Evolutionary conservation across 2,113 vertebrate species (phyloP).

Genomic region (Anas platyrhynchos): DNA sequence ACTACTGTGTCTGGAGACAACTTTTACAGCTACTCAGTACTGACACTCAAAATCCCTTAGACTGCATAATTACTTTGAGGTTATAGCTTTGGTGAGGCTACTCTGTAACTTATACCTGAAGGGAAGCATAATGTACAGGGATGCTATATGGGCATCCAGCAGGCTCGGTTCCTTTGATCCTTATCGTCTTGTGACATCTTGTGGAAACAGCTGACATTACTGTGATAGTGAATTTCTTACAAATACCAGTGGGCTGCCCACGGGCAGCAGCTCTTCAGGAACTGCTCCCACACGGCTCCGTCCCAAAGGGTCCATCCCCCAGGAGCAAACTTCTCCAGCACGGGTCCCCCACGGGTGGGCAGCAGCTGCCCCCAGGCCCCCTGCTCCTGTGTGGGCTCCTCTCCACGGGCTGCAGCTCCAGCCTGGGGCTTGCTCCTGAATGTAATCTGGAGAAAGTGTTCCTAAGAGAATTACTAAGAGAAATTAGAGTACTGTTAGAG

Average conservation of each 20-base stretch:
- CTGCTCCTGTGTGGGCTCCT: too few relatives aligned
- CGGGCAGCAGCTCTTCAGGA: too few relatives aligned
- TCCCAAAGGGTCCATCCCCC: too few relatives aligned
- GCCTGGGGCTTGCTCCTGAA: background rate
- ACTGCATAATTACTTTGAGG: background rate
- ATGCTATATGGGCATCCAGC: background rate
- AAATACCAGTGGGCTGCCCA: background rate
- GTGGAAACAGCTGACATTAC: slow-evolving; percentile 33
- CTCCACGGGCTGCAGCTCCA: too few relatives aligned
- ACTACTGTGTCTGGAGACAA: background rate
- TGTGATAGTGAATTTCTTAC: background rate
- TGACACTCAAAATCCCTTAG: background rate
- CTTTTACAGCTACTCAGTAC: background rate
- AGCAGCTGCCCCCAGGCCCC: too few relatives aligned
- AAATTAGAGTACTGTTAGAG: background rate
- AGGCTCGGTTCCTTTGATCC: background rate
- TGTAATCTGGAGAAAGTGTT: background rate
- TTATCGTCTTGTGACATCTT: slow-evolving; percentile 27
- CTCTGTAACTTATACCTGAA: background rate
- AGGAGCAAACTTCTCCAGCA: too few relatives aligned
- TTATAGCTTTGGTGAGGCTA: background rate
- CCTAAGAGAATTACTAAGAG: background rate
- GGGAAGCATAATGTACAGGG: too few relatives aligned
- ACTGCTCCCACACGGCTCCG: too few relatives aligned
- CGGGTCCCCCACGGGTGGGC: too few relatives aligned